Percentiles rank a stretch among this genome's conserved stretches.
Evolutionary conservation across 1,140 invertebrate genomes (phyloP).

Genomic region (Drosophila sproati): DNA sequence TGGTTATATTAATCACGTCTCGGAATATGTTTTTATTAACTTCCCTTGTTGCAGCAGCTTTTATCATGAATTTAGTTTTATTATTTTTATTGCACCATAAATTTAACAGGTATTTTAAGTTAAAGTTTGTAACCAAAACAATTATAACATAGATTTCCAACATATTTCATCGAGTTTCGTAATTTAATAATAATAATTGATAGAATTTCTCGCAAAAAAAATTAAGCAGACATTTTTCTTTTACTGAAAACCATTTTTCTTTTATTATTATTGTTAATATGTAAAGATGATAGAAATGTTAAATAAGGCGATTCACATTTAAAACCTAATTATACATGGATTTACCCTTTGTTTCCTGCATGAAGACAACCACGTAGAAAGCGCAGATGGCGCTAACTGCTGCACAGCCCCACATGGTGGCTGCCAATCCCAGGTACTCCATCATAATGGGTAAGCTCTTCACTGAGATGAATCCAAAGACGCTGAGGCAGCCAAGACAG

Average conservation of each 20-base stretch:
- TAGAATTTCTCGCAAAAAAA: too few species aligned
- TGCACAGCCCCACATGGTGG: conserved; percentile 75
- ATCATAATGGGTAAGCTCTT: conserved; percentile 74
- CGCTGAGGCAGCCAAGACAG: conserved; percentile 65
- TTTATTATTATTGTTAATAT: too few species aligned
- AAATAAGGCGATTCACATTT: not conserved
- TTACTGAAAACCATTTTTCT: too few species aligned
- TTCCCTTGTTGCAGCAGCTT: not conserved
- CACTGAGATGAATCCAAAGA: conserved; percentile 66
- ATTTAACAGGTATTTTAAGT: too few species aligned
- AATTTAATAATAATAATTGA: too few species aligned
- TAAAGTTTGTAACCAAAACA: too few species aligned
- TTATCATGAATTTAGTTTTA: too few species aligned
- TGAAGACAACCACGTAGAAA: conserved; percentile 65
- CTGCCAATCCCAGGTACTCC: conserved; percentile 64
- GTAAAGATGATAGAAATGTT: too few species aligned
- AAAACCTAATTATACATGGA: conserved; percentile 62
- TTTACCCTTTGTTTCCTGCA: conserved; percentile 79
- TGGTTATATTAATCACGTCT: conserved; percentile 11
- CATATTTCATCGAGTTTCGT: too few species aligned
- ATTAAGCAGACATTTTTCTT: too few species aligned
- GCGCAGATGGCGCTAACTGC: conserved; percentile 54
- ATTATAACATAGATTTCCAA: too few species aligned
- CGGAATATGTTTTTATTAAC: conserved; percentile 14
- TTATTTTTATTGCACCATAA: too few species aligned